phyloP scores from a whole-genome alignment of 1,140 invertebrate genomes.

The Cherax quadricarinatus region DNA sequence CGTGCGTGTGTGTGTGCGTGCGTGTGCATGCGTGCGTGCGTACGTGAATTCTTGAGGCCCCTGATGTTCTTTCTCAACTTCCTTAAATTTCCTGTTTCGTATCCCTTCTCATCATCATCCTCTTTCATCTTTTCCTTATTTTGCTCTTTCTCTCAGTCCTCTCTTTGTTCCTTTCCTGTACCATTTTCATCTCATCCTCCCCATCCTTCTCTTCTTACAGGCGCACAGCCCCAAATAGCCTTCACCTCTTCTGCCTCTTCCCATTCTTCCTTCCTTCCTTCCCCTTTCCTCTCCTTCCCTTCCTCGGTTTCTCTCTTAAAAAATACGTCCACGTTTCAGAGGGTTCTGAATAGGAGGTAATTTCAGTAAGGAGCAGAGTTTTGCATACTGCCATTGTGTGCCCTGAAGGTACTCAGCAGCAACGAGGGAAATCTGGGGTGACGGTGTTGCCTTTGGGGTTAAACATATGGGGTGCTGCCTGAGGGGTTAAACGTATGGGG shows the following conservation, averaged over 20 bases:
- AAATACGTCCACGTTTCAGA: not conserved
- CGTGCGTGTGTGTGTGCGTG: too few relatives aligned
- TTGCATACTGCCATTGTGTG: not conserved
- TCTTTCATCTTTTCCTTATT: too few relatives aligned
- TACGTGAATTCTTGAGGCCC: too few relatives aligned
- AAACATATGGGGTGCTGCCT: too few relatives aligned
- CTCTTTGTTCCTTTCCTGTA: not conserved
- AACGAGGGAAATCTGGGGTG: not conserved
- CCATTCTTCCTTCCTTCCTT: not conserved
- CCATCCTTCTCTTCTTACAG: not conserved
- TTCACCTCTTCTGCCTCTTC: not conserved
- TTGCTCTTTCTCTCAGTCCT: not conserved
- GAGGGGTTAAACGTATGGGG: too few relatives aligned
- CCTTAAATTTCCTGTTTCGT: too few relatives aligned
- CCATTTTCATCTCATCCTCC: not conserved
- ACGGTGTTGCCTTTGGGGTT: too few relatives aligned
- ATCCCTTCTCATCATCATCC: too few relatives aligned
- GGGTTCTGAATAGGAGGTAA: conserved; percentile 2
- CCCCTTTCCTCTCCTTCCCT: not conserved
- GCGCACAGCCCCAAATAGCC: not conserved
- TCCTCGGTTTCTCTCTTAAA: not conserved
- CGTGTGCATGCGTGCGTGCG: too few relatives aligned
- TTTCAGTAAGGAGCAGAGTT: conserved; percentile 2
- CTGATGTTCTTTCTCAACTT: too few relatives aligned
- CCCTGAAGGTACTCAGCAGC: not conserved